Percentiles rank a stretch among this genome's conserved stretches.
These are phyloP conservation scores for Ectemnius cavifrons DNA, from an alignment of 2,888 invertebrate species.

Conservation along the genomic window DNA sequence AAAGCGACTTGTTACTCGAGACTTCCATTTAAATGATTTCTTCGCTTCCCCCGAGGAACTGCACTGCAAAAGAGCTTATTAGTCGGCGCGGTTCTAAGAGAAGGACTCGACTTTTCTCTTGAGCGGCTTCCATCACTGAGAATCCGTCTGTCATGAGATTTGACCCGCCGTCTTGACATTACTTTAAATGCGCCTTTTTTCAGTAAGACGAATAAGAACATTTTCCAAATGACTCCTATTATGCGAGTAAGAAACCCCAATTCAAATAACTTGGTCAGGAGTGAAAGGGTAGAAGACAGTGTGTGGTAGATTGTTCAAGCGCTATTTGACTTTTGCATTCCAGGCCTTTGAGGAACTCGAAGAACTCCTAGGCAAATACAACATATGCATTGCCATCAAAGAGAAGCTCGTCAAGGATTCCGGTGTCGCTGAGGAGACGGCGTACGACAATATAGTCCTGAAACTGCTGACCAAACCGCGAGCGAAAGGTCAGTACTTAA, in stretches of 20 bases:
- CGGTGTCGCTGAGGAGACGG: conserved; percentile 92
- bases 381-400: conserved; percentile 96
- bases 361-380: conserved; percentile 88
- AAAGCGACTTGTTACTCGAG: no score
- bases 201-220: conserved; percentile 20
- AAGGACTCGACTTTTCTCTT: no score
- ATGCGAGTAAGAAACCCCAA: no score
- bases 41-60: no score
- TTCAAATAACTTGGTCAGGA: no score
- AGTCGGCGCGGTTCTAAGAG: no score
- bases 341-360: conserved; percentile 97
- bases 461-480: conserved; percentile 91
- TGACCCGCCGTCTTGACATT: conserved; percentile 5
- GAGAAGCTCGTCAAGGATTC: conserved; percentile 97
- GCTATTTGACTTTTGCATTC: conserved; percentile 56
- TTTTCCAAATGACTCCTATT: no score
- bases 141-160: conserved; percentile 7
- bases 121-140: no score
- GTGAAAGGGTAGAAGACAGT: no score
- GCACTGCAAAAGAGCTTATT: no score
- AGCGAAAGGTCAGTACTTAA: conserved; percentile 87
- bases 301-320: no score
- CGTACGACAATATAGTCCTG: conserved; percentile 92
- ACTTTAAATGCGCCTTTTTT: conserved; percentile 38
- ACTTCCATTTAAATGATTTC: no score